Evolutionary conservation across 53 echinoderm and acorn worm genomes (phyloP), one percentile per base, ranked within the genome.

Genomic region (Paracentrotus lividus): DNA sequence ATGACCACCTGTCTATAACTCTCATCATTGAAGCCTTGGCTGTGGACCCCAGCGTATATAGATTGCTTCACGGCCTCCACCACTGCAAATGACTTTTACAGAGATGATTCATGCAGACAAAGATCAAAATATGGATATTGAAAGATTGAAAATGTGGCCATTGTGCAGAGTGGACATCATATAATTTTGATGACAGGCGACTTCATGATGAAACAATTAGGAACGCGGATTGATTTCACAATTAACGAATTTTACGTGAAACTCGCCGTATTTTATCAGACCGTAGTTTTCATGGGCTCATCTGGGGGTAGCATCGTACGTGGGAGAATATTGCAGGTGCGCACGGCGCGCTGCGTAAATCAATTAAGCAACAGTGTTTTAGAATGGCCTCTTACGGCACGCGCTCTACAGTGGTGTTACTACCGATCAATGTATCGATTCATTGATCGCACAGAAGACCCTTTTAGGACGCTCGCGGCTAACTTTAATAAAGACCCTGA

Each of bases 1-100:
- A 86, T 86, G 86, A 14, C 86, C 86, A 86, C 86, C 86, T 86
- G 86, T 86, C 33, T 36, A 34, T 56, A 47, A 2, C 45, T 81
- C 81, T 81, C 47, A 47, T 47, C 81, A 49, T 81, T 24, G 81
- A 9, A 45, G 45, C 23, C n/a, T 23, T 1, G 24, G 44, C 47
- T 75, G 44, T 67, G 26, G 47, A 47, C 47, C 9, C 81, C 23
- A 42, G 64, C 9, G 13, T 12, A n/a, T n/a, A n/a, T n/a, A 10
- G 31, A 1, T 32, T 10, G 8, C 24, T n/a, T 81, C 81, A 47
- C 81, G 10, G 26, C 47, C 1, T 81, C 47, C 81, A 47, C 49
- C 81, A 81, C 81, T 81, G 81, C 81, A 81, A 81, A 9, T n/a
- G 12, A 81, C 44, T 43, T 1, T 18, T 81, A 47, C n/a, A n/a